Base-by-base conservation (phyloP, 2,888 invertebrate species). In the Shargacucullia verbasci region DNA sequence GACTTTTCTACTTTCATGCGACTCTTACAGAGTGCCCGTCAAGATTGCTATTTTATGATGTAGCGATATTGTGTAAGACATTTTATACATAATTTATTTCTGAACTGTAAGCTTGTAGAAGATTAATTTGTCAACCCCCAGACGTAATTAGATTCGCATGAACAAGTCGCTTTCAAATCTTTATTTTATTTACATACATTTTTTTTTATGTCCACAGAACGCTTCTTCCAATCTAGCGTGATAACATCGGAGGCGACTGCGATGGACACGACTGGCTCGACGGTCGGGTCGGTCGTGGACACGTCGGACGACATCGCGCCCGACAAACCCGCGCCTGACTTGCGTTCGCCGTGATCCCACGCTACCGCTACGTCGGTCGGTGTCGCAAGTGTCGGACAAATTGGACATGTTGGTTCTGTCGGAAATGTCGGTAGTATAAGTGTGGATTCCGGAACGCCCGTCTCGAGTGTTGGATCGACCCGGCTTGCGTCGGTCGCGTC, bases 171-270 rank as follows among this genome's bases (percentile, higher is more conserved):
- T n/a, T n/a, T n/a, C n/a, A n/a, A n/a, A n/a, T n/a, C n/a, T n/a
- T n/a, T 20, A 4, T 20, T 14, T 39, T 35, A 27, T 47, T 43
- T 8, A 47, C n/a, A 12, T 38, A 5, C 7, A 31, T 29, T 27
- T n/a, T 70, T 33, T n/a, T 70, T 76, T 63, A 58, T 62, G 25
- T 77, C 64, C 41, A 59, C 95, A 94, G 95, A 95, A 84, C 94
- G 95, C 56, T 95, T 95, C 91, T 95, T 95, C 88, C 95, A 95
- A 90, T 94, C 95, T 38, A 94, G 92, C 79, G 95, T 95, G 78
- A 94, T 94, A 53, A 95, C 95, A 37, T 91, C 94, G 1, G 95
- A 95, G 65, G 90, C 94, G 53, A 89, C 95, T 13, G 95, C 95
- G 38, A 95, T 94, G 94, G 94, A 94, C 85, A 94, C 92, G 50